Base-by-base conservation (phyloP, 2,888 invertebrate genomes). In the Resseliella maxima region DNA sequence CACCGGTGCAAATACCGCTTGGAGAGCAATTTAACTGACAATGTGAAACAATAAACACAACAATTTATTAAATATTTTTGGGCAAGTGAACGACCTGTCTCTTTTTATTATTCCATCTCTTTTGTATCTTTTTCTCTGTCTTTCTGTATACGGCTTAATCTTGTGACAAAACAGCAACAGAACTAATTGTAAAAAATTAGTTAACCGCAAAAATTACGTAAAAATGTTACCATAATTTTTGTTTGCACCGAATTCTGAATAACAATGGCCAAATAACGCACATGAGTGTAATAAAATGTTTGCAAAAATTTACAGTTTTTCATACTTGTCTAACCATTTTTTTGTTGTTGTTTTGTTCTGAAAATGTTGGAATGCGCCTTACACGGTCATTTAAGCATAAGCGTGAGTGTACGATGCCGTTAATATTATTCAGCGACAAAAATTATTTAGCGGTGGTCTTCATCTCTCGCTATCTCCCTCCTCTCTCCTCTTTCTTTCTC, bases 31-130 rank as follows among this genome's bases (percentile, higher is more conserved):
- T 72, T 72, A 72, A 72, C 31, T 15, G 72, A 72, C 72, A 72
- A 72, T n/a, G 72, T 31, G 31, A 72, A 72, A 72, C 72, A 72
- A 72, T 72, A 72, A 72, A 72, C 72, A 72, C 72, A 15, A 72
- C 12, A 72, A 72, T 72, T 72, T 72, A 72, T 72, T 72, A 72
- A 72, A 59, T 59, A 59, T 59, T 59, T 27, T n/a, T n/a, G n/a
- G n/a, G 27, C 59, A 59, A 72, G 72, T 72, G 72, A 72, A 72
- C 72, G 31, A 72, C 72, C 72, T 72, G 31, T 59, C 6, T 18
- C n/a, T n/a, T n/a, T n/a, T n/a, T n/a, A n/a, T n/a, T n/a, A n/a
- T n/a, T n/a, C n/a, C n/a, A n/a, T n/a, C n/a, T n/a, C n/a, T n/a
- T n/a, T n/a, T n/a, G n/a, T n/a, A n/a, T n/a, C n/a, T 8, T 41